phyloP scores from a whole-genome alignment of 2,113 vertebrate species.

The Okapia johnstoni region DNA sequence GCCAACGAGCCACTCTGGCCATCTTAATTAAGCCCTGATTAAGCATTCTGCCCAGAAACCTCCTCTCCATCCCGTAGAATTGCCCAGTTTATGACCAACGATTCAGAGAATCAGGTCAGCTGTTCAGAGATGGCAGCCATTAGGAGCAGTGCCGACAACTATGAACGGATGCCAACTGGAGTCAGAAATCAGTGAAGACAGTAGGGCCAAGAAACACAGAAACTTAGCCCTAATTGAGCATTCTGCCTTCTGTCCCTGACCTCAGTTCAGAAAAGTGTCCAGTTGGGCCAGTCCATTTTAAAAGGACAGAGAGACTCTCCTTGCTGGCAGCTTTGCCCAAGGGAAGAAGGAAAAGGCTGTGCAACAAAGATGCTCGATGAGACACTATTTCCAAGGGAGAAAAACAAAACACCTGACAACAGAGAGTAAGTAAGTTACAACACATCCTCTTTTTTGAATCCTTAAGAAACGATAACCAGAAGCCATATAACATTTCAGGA shows the following conservation, averaged over 20 bases:
- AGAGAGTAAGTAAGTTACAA: not conserved
- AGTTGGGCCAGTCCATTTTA: not conserved
- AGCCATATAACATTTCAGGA: not conserved
- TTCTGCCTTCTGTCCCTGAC: not conserved
- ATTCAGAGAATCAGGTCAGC: conserved; percentile 42
- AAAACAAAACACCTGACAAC: not conserved
- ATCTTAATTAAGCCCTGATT: conserved; percentile 59
- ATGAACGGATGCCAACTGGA: not conserved
- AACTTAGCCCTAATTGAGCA: not conserved
- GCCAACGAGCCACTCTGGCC: not conserved
- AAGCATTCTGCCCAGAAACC: conserved; percentile 42
- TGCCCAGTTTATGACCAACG: not conserved
- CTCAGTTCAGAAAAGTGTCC: not conserved
- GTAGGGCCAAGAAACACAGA: not conserved
- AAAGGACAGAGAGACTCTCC: not conserved
- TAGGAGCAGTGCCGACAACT: rapidly evolving
- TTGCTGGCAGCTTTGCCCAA: not conserved
- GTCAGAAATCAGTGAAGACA: not conserved
- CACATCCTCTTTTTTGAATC: not conserved
- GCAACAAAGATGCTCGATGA: not conserved
- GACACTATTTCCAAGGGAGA: not conserved
- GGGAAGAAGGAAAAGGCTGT: not conserved
- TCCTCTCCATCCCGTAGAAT: not conserved
- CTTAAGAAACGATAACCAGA: not conserved
- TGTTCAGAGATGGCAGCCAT: not conserved